Evolutionary conservation across 2,888 invertebrate genomes (phyloP), one percentile per base, ranked within the genome.

Genomic region (Julus scanicus): DNA sequence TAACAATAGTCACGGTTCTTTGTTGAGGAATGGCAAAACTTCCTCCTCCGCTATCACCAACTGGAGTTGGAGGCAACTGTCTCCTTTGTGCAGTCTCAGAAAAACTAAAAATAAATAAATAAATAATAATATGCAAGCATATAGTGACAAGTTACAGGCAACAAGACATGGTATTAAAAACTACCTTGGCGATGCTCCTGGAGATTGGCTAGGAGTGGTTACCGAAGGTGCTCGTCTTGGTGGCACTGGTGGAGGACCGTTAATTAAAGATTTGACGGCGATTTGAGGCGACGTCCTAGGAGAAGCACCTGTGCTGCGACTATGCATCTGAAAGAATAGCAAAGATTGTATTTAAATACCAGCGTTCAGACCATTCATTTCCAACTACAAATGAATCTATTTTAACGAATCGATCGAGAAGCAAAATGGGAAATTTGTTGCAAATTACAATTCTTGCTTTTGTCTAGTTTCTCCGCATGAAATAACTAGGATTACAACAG

Each of bases 161-260:
- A 15, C 15, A 44, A 44, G n/a, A 44, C 17, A 57, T 3, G 57
- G 57, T 15, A 17, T 20, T 48, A 6, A 29, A 20, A 84, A 57
- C 20, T 89, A 90, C 90, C 92, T 91, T 15, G 92, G 92, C 63
- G 92, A 92, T 86, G 91, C 90, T 80, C 90, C 90, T 37, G 92
- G 92, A 44, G 92, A 92, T 40, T 90, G 90, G 57, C 57, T 91
- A 90, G 93, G 92, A 15, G 92, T 92, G 44, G 11, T 57, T 15
- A 17, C 57, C 15, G 57, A 29, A 29, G 29, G 57, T 57, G 91
- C 87, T 88, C 92, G 91, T 87, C 95, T 91, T 0, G 95, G 95
- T 13, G 95, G 95, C 88, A 95, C 92, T 9, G 95, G 95, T 8
- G 95, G 95, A 9, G 94, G 94, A 8, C 93, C 90, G 87, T 91